A percentile compares a stretch with the other conserved stretches of the same genome.
Evolutionary conservation across 1,140 invertebrate species (phyloP).

Genomic region (Drosophila kohkoa): DNA sequence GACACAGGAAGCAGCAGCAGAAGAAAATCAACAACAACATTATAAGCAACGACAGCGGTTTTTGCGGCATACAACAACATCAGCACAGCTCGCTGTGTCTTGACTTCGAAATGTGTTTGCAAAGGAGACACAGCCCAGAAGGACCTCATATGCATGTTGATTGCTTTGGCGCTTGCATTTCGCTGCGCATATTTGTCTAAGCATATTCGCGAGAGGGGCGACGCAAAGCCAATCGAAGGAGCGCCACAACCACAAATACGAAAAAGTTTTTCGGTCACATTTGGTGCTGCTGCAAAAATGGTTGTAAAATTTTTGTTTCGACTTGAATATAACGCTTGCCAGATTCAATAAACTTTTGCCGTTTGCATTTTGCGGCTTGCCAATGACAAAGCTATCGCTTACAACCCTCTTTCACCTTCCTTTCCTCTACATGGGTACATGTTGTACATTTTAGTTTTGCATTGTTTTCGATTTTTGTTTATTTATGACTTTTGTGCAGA

Average conservation of each 20-base stretch:
- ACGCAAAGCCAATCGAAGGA: background rate
- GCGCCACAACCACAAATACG: slow-evolving; percentile 8
- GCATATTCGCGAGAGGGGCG: slow-evolving; percentile 17
- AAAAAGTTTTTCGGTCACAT: slow-evolving; percentile 55
- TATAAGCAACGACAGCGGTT: slow-evolving; percentile 20
- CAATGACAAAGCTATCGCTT: slow-evolving; percentile 37
- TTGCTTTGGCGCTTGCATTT: slow-evolving; percentile 52
- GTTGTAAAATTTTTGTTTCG: slow-evolving; percentile 19
- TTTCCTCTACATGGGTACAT: background rate
- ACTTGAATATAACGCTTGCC: background rate
- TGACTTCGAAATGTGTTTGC: slow-evolving; percentile 75
- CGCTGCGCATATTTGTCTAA: slow-evolving; percentile 52
- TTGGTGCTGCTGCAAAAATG: slow-evolving; percentile 41
- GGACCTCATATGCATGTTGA: slow-evolving; percentile 68
- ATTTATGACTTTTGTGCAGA: slow-evolving; percentile 29
- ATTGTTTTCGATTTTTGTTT: slow-evolving; percentile 18
- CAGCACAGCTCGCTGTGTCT: slow-evolving; percentile 36
- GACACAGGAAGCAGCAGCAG: slow-evolving; percentile 8
- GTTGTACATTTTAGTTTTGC: slow-evolving; percentile 8
- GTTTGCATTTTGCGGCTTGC: slow-evolving; percentile 59
- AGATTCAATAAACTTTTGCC: slow-evolving; percentile 70
- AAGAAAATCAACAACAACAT: slow-evolving; percentile 39
- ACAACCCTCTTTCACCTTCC: background rate
- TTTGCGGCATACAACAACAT: background rate
- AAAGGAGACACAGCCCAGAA: slow-evolving; percentile 34